These are phyloP conservation scores for Aphaenogaster ashmeadi DNA, from an alignment of 1,140 invertebrate genomes.

Conservation along the genomic window DNA sequence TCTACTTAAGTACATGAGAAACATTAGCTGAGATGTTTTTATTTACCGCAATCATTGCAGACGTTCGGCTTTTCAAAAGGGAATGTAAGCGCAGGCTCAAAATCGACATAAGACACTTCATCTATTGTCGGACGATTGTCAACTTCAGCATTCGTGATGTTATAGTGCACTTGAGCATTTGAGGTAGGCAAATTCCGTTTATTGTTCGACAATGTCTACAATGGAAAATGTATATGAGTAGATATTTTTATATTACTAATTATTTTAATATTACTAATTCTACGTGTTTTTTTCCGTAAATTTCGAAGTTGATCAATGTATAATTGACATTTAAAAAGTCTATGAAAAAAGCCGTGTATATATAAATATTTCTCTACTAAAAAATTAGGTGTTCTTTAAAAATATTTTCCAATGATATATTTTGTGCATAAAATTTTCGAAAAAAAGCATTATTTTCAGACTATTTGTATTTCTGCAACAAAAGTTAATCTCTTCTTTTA, in stretches of 20 bases:
- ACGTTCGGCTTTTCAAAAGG: constrained; percentile 76
- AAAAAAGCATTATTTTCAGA: neutral
- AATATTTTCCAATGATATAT: neutral
- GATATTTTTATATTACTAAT: constrained; percentile 1
- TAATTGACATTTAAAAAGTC: neutral
- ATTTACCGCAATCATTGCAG: constrained; percentile 84
- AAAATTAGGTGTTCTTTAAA: neutral
- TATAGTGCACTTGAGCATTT: constrained; percentile 76
- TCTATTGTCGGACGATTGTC: constrained; percentile 66
- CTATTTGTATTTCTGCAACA: neutral
- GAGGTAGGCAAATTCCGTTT: constrained; percentile 71
- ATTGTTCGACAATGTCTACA: constrained; percentile 68
- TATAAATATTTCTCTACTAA: neutral
- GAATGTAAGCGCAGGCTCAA: constrained; percentile 72
- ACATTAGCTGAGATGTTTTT: constrained; percentile 15
- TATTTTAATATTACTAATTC: neutral
- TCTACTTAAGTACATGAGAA: neutral
- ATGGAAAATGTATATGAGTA: neutral
- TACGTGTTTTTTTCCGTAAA: neutral
- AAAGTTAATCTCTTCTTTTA: neutral
- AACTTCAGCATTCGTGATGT: constrained; percentile 73
- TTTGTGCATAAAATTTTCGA: constrained; percentile 1
- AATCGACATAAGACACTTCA: constrained; percentile 79
- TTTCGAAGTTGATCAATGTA: neutral
- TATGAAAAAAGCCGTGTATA: neutral